Evolutionary conservation across 2,888 invertebrate species (phyloP).

Genomic region (Drosophila mettleri): DNA sequence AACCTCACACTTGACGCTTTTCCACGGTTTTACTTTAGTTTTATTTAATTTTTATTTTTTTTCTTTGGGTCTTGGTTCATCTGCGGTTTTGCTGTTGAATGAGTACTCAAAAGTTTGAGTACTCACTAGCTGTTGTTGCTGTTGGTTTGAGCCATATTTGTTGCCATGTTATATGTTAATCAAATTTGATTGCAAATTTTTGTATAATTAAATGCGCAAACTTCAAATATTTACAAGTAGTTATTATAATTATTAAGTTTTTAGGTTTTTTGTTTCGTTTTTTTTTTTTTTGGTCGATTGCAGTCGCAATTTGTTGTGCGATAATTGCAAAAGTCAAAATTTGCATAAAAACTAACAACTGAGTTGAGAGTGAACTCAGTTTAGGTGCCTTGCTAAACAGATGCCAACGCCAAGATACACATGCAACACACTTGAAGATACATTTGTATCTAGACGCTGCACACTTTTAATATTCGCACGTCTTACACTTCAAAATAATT

Average conservation of each 20-base stretch:
- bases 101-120: constrained; percentile 26
- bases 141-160: constrained; percentile 41
- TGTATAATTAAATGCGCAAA: constrained; percentile 70
- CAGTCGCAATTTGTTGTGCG: constrained; percentile 34
- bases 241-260: constrained; percentile 51
- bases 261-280: constrained; percentile 23
- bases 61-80: constrained; percentile 50
- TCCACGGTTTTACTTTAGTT: constrained; percentile 62
- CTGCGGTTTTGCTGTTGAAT: constrained; percentile 43
- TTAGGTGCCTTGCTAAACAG: constrained; percentile 46
- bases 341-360: constrained; percentile 63
- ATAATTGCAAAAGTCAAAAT: constrained; percentile 67
- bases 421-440: constrained; percentile 43
- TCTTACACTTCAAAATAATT: constrained; percentile 19
- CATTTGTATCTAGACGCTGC: constrained; percentile 34
- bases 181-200: constrained; percentile 66
- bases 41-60: constrained; percentile 25
- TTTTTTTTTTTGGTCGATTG: constrained; percentile 42
- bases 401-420: constrained; percentile 15
- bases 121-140: constrained; percentile 32
- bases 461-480: constrained; percentile 19
- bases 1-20: constrained; percentile 70
- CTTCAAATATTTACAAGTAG: constrained; percentile 57
- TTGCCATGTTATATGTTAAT: constrained; percentile 70
- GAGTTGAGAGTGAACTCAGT: constrained; percentile 47